Conservation (phyloP, 2,797 vertebrate species). For the Pseudochaenichthys georgianus region DNA sequence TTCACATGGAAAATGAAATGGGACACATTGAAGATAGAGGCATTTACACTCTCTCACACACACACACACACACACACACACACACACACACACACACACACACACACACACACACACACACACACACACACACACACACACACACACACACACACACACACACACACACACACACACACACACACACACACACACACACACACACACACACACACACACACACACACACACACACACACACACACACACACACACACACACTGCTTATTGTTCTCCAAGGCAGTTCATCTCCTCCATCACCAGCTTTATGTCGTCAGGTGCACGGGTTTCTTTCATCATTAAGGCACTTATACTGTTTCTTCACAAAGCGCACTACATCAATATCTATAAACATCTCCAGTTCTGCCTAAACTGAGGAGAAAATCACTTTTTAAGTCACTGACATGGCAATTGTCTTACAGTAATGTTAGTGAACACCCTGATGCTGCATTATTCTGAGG, state of each 20-base stretch:
- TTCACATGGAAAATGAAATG: conserved; percentile 51
- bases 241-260: conserved; percentile 1
- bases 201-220: conserved; percentile 16
- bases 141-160: too few species aligned
- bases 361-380: conserved; percentile 38
- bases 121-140: too few species aligned
- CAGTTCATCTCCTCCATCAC: conserved; percentile 48
- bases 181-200: too few species aligned
- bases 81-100: too few species aligned
- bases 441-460: conserved; percentile 39
- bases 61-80: conserved; percentile 18
- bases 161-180: too few species aligned
- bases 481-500: conserved; percentile 12
- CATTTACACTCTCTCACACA: conserved; percentile 38
- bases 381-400: conserved; percentile 46
- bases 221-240: conserved; percentile 15
- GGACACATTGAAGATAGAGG: conserved; percentile 29
- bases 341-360: conserved; percentile 44
- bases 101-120: too few species aligned
- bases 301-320: conserved; percentile 56
- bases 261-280: conserved; percentile 42
- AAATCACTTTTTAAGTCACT: conserved; percentile 45
- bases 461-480: conserved; percentile 21
- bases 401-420: conserved; percentile 21
- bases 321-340: conserved; percentile 56